Percentiles rank a stretch among this genome's conserved stretches.
Conservation (phyloP, 2,888 invertebrate species). For the Galeopsomyia nigrocyanea region DNA sequence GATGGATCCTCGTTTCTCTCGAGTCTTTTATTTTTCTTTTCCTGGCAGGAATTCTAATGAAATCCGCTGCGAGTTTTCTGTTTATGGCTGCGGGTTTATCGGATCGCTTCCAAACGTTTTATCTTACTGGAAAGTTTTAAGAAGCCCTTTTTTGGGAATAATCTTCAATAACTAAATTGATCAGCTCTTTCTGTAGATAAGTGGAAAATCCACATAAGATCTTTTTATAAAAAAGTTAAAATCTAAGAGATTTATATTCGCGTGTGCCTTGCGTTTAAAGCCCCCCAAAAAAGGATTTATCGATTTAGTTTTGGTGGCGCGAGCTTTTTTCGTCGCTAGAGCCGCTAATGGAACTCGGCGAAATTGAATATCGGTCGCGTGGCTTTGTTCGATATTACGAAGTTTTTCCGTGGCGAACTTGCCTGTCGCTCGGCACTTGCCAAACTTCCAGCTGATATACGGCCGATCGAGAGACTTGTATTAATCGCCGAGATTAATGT, state of each 20-base stretch:
- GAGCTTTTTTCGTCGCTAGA: slow-evolving; percentile 20
- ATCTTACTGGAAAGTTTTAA: too few species aligned
- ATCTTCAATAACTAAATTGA: too few species aligned
- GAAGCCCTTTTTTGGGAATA: too few species aligned
- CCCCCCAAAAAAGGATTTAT: slow-evolving; percentile 41
- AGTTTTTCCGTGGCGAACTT: slow-evolving; percentile 30
- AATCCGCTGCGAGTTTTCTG: too few species aligned
- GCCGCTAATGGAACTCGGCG: slow-evolving; percentile 50
- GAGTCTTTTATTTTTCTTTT: too few species aligned
- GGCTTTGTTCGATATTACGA: slow-evolving; percentile 37
- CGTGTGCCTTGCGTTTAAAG: slow-evolving; percentile 13
- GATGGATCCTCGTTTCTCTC: too few species aligned
- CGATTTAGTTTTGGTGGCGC: slow-evolving; percentile 36
- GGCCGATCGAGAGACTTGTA: not conserved
- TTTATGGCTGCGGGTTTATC: too few species aligned
- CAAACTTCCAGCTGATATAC: slow-evolving; percentile 19
- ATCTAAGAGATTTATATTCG: slow-evolving; percentile 24
- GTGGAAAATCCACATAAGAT: too few species aligned
- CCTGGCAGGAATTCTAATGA: too few species aligned
- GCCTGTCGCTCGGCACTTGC: not conserved
- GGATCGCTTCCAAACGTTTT: too few species aligned
- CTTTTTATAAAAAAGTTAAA: too few species aligned
- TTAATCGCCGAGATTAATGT: not conserved
- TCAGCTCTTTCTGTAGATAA: too few species aligned
- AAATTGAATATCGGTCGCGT: slow-evolving; percentile 50